Base-by-base conservation (phyloP, 1,140 invertebrate genomes). In the Venustaconcha ellipsiformis region DNA sequence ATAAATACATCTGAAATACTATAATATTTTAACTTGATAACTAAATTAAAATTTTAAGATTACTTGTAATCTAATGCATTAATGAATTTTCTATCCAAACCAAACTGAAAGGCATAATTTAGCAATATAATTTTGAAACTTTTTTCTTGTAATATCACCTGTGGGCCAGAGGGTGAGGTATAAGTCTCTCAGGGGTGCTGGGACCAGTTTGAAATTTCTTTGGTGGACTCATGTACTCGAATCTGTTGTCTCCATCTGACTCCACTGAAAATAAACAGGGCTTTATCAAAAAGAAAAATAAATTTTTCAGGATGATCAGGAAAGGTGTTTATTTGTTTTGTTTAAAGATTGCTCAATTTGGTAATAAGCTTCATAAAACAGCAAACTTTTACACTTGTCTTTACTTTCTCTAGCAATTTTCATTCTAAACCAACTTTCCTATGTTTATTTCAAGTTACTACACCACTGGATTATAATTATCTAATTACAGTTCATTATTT, bases 141-240 rank as follows among this genome's bases (percentile, higher is more conserved):
- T 60, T 30, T 26, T 14, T 56, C 14, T 11, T 57, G 8, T 14
- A 58, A 70, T 48, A 73, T 67, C 30, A 84, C 81, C 84, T 87
- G 78, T 86, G 84, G 56, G 85, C 86, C 26, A 87, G 72, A 20
- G 86, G 86, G 14, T 78, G 74, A 37, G 80, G 77, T 62, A 86
- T 79, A 13, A 84, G 80, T 79, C 83, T 79, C 70, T 87, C 86
- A 55, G 87, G 87, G 14, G 87, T 84, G 69, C 74, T 82, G 55
- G 84, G 82, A 20, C 85, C 85, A 18, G 83, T 83, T 66, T 84
- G 78, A 70, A 87, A 86, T 63, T 80, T 84, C 70, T 88, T 87
- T 48, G 87, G 83, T 63, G 87, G 87, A 78, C 85, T 88, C 63
- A 87, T 76, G 75, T 87, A 88, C 17, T 87, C 85, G 20, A 73